Evolutionary conservation across 1,140 invertebrate species (phyloP), one percentile per base, ranked within the genome.

Genomic region (Pseudomyrmex dendroicus): DNA sequence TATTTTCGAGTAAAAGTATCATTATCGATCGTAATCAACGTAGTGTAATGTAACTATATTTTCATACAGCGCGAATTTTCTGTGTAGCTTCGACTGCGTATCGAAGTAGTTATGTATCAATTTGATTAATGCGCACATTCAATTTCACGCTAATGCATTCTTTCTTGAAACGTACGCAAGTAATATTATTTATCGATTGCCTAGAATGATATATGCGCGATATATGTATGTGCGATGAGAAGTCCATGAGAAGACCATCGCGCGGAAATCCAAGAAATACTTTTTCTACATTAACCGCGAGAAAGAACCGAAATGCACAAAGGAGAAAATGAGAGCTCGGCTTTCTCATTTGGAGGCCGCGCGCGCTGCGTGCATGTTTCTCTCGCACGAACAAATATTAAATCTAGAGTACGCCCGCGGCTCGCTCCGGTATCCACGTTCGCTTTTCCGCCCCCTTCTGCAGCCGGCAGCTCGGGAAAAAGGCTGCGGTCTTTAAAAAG

Each of bases 381-480:
- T 86, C 82, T 83, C 74, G 52, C 52, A 77, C 67, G 83, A 85
- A 77, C 85, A 89, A 89, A 89, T 89, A 89, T 89, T 87, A 89
- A 89, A 89, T 89, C 84, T 86, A 25, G 59, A 64, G 76, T 54
- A 73, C 66, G 59, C 72, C 64, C 62, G 74, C 25, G 73, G 68
- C 73, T 67, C 22, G 35, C 5, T 35, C 35, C 5, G 35, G 35
- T 35, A 35, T 35, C 35, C 25, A 57, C 46, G 25, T 62, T 72
- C 64, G 46, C 17, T 63, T 63, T 35, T 62, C 46, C 25, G 48
- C 35, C 5, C 35, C 35, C 35, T 35, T 67, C 50, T 54, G 54
- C 7, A 35, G 17, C 13, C n/a, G 48, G 17, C 52, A 13, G n/a
- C 20, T 22, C 12, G 59, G 62, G 50, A 86, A 80, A 88, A 73